Percentiles rank a stretch among this genome's conserved stretches.
Conservation (phyloP, 2,113 vertebrate genomes). For the Crocuta crocuta region DNA sequence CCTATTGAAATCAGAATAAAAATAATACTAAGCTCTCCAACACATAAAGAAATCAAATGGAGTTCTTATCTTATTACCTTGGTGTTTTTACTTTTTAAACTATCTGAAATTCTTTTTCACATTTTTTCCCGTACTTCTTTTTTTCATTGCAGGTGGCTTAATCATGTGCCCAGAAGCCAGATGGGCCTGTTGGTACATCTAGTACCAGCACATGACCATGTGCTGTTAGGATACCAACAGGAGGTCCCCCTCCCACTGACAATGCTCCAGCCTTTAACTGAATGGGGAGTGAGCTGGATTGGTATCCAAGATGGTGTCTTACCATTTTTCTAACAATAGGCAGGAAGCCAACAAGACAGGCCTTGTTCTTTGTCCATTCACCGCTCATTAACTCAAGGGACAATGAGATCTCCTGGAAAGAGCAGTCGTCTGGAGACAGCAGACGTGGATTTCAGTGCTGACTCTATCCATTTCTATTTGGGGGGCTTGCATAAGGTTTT, state of each 20-base stretch:
- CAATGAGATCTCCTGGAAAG: neutral
- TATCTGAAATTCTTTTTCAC: neutral
- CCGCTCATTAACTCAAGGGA: neutral
- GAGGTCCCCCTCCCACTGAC: neutral
- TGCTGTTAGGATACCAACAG: neutral
- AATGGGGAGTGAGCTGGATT: neutral
- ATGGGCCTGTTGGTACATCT: neutral
- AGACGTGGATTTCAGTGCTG: neutral
- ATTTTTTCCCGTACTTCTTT: neutral
- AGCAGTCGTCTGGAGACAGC: neutral
- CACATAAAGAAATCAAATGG: neutral
- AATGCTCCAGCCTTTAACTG: neutral
- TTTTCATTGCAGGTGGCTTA: neutral
- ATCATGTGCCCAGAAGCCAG: neutral
- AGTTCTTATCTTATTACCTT: neutral
- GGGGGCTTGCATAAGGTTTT: neutral
- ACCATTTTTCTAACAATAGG: neutral
- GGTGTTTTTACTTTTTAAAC: neutral
- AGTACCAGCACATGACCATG: neutral
- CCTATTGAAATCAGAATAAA: conserved; percentile 26
- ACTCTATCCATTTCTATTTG: neutral
- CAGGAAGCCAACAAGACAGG: neutral
- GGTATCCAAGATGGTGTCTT: neutral
- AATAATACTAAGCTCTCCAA: neutral
- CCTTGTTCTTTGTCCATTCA: neutral